Conservation (phyloP, 2,113 vertebrate genomes). For the Ameiurus melas region DNA sequence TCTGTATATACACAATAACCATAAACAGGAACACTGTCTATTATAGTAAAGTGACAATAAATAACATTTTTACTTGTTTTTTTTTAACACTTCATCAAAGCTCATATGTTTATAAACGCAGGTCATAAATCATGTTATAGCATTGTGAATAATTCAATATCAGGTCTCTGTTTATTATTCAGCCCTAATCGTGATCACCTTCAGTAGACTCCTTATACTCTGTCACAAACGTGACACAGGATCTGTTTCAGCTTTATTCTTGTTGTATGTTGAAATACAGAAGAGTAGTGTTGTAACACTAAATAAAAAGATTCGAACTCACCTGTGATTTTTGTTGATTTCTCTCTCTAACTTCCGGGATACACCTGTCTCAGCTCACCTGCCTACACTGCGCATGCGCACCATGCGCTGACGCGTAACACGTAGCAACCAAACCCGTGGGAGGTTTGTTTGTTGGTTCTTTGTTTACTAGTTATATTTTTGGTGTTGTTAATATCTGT, state of each 20-base stretch:
- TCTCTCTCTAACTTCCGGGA: conserved; percentile 11
- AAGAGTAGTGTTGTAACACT: neutral
- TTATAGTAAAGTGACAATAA: neutral
- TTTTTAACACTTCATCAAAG: neutral
- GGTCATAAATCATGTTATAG: neutral
- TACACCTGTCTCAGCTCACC: conserved; percentile 38
- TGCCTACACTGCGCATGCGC: neutral
- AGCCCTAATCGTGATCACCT: neutral
- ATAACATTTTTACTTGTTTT: neutral
- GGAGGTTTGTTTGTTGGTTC: no score
- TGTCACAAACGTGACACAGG: neutral
- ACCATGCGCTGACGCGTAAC: neutral
- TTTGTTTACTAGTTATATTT: no score
- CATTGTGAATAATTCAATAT: neutral
- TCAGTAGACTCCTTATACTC: neutral
- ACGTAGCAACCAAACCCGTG: neutral
- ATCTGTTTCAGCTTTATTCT: neutral
- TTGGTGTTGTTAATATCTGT: no score
- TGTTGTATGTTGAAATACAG: neutral
- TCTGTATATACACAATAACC: neutral
- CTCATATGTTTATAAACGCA: neutral
- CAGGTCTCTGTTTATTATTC: neutral
- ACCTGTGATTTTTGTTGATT: conserved; percentile 32
- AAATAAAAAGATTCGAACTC: neutral
- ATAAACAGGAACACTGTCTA: neutral